phyloP scores from a whole-genome alignment of 2,113 vertebrate genomes.

The Harpagus bidentatus region DNA sequence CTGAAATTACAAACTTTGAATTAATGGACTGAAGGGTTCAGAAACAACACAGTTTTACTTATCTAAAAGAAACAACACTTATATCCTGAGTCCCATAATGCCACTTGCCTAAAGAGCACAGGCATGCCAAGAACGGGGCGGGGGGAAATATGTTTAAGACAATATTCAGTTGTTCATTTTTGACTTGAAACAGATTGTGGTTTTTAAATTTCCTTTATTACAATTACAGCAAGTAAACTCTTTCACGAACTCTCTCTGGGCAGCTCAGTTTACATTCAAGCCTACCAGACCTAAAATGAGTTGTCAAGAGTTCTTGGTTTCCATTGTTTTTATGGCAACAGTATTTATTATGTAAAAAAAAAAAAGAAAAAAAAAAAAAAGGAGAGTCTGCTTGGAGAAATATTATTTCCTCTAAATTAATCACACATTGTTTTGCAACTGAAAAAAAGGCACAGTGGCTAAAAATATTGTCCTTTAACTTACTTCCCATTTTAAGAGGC shows the following conservation, averaged over 20 bases:
- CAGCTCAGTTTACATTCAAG: constrained; percentile 56
- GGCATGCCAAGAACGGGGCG: constrained; percentile 7
- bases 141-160: not conserved
- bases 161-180: constrained; percentile 58
- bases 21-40: not conserved
- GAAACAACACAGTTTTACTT: not conserved
- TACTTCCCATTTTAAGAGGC: not conserved
- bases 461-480: not conserved
- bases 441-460: not conserved
- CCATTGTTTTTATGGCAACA: constrained; percentile 39
- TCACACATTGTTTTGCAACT: not conserved
- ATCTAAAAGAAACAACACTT: constrained; percentile 1
- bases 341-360: constrained; percentile 35
- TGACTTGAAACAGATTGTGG: constrained; percentile 57
- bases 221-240: constrained; percentile 63
- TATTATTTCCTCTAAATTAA: not conserved
- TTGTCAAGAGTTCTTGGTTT: constrained; percentile 44
- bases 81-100: not conserved
- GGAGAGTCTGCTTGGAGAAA: not conserved
- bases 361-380: not conserved
- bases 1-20: not conserved
- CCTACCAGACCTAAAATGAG: constrained; percentile 43
- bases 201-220: constrained; percentile 66
- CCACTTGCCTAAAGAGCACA: constrained; percentile 12
- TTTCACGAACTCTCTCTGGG: constrained; percentile 57